Base-by-base conservation (phyloP, 2,888 invertebrate species). In the Limnephilus marmoratus region DNA sequence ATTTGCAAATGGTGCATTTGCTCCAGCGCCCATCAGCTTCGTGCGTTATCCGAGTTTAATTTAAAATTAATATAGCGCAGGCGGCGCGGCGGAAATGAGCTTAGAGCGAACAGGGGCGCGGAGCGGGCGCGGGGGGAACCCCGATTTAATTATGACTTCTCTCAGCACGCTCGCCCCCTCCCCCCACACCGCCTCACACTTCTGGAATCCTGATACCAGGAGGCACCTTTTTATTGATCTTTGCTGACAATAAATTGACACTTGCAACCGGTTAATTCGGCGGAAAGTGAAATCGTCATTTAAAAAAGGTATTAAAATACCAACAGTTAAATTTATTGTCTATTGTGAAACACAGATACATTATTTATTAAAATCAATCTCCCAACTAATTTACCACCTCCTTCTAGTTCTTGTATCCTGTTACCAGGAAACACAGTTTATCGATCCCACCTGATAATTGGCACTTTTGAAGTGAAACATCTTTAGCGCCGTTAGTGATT, bases 31-130 rank as follows among this genome's bases (percentile, higher is more conserved):
- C 49, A 29, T 49, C 68, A 83, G 88, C 91, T 53, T 83, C 94
- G 94, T 95, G 95, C 95, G 95, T 96, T 96, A 96, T 96, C 96
- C 96, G 95, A 95, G 96, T 96, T 96, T 97, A 97, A 97, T 97
- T 97, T 97, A 97, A 97, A 97, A 97, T 97, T 97, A 97, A 97
- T 97, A 97, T 97, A 96, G 96, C 96, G 94, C 97, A 97, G 97
- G 96, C 97, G 97, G 97, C 96, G 96, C 96, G 94, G 95, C 96
- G 97, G 97, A 97, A 97, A 97, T 97, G 97, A 97, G 97, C 96
- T 97, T 97, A 97, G 97, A 96, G 96, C 95, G 92, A 86, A 49
- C 80, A 45, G 91, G 81, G 91, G 88, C n/a, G 83, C 24, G 31
- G 88, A 80, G 88, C 29, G 37, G 91, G 53, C 15, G 90, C 41